A percentile compares a stretch with the other conserved stretches of the same genome.
These are phyloP conservation scores for Betta splendens DNA, from an alignment of 2,797 vertebrate species.

Conservation along the genomic window DNA sequence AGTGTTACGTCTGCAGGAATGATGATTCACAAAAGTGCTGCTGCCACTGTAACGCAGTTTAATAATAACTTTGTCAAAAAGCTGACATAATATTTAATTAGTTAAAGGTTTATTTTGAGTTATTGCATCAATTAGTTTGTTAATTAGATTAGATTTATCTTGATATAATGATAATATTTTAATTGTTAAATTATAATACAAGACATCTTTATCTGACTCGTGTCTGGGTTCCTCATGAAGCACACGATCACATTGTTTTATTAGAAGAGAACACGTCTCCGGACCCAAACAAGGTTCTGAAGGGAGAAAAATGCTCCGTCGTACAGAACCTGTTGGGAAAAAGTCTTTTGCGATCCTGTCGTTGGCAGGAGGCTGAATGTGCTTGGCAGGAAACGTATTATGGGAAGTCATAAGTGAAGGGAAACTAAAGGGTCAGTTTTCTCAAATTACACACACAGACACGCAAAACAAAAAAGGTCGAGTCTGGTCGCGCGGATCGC, in stretches of 20 bases:
- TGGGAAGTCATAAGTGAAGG: conserved; percentile 44
- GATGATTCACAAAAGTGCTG: conserved; percentile 28
- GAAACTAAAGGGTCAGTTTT: conserved; percentile 47
- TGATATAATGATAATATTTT: too few species aligned
- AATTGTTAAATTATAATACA: too few species aligned
- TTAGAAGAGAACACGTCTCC: too few species aligned
- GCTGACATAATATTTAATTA: too few species aligned
- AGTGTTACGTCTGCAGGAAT: conserved; percentile 31
- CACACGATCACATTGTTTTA: too few species aligned
- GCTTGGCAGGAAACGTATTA: conserved; percentile 63
- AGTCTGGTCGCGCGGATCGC: conserved; percentile 29
- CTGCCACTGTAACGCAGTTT: conserved; percentile 5
- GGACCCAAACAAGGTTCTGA: too few species aligned
- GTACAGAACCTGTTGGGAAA: conserved; percentile 36
- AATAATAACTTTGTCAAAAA: conserved; percentile 19
- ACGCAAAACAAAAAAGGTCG: conserved; percentile 10
- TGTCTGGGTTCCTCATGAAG: too few species aligned
- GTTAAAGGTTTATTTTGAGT: too few species aligned
- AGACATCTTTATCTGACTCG: too few species aligned
- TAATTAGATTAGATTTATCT: too few species aligned
- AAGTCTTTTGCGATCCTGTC: conserved; percentile 27
- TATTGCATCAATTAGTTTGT: background rate
- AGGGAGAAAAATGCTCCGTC: conserved; percentile 43
- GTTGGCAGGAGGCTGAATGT: conserved; percentile 41
- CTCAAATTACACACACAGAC: conserved; percentile 39